Evolutionary conservation across 2,797 vertebrate genomes (phyloP).

Genomic region (Phalanger gymnotis): DNA sequence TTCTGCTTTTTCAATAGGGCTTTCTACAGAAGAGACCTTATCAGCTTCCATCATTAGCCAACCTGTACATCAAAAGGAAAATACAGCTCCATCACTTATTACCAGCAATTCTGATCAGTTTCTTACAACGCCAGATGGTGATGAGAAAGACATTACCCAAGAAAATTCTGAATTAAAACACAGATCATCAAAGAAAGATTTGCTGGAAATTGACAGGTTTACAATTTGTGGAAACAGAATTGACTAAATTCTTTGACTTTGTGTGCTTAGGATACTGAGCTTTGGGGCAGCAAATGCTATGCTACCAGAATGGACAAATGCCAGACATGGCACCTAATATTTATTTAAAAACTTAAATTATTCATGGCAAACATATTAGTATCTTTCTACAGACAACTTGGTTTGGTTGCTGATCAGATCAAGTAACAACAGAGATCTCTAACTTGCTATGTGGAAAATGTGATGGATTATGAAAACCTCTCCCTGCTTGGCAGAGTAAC

Average conservation of each 20-base stretch:
- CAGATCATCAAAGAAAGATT: constrained; percentile 92
- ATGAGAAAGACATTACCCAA: constrained; percentile 90
- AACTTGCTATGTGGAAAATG: constrained; percentile 72
- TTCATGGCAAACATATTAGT: constrained; percentile 84
- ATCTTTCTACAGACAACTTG: constrained; percentile 80
- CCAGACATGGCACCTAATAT: constrained; percentile 87
- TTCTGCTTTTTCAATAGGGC: constrained; percentile 80
- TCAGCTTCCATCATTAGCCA: constrained; percentile 90
- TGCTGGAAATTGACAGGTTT: constrained; percentile 98
- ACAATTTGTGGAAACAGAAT: constrained; percentile 98
- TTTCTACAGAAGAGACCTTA: constrained; percentile 82
- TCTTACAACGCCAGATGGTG: constrained; percentile 93
- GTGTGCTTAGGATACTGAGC: constrained; percentile 77
- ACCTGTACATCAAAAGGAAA: constrained; percentile 87
- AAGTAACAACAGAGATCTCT: constrained; percentile 64
- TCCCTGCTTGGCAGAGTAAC: constrained; percentile 64
- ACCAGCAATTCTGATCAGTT: constrained; percentile 94
- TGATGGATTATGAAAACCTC: constrained; percentile 49
- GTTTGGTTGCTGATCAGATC: constrained; percentile 76
- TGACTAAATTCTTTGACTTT: constrained; percentile 85
- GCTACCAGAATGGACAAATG: constrained; percentile 77
- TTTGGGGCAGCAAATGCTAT: constrained; percentile 69
- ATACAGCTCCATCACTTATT: constrained; percentile 78
- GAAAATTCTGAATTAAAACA: constrained; percentile 89
- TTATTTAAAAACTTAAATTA: constrained; percentile 92